A percentile compares a stretch with the other conserved stretches of the same genome.
These are phyloP conservation scores for Epistrophe eligans DNA, from an alignment of 2,888 invertebrate species.

Conservation along the genomic window DNA sequence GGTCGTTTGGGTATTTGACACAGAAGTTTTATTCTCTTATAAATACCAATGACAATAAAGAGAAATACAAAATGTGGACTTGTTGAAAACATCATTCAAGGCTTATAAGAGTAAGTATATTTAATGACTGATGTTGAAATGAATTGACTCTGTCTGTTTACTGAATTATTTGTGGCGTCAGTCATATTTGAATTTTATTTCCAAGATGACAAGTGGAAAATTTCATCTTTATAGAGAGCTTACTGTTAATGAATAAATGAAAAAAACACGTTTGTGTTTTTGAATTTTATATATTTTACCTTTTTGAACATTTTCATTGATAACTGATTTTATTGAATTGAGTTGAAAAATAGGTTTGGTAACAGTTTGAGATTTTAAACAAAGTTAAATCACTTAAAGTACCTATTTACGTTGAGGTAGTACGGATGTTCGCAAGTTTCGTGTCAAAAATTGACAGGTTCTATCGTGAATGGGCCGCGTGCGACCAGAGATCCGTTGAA, in stretches of 20 bases:
- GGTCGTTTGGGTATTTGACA: constrained; percentile 24
- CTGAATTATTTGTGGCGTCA: constrained; percentile 9
- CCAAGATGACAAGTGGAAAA: neutral
- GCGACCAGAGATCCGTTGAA: too few species aligned
- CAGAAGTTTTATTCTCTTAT: neutral
- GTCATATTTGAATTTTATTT: neutral
- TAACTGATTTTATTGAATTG: too few species aligned
- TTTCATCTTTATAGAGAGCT: neutral
- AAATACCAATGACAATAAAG: neutral
- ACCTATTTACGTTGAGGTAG: too few species aligned
- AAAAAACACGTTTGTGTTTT: neutral
- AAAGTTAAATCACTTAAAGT: too few species aligned
- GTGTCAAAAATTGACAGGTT: too few species aligned
- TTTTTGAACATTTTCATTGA: too few species aligned
- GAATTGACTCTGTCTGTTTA: constrained; percentile 2
- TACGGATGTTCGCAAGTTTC: too few species aligned
- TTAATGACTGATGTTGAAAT: constrained; percentile 1
- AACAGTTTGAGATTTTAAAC: too few species aligned
- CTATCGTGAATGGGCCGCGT: too few species aligned
- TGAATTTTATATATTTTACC: too few species aligned
- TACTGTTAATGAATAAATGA: neutral
- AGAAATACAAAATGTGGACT: neutral
- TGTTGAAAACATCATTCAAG: neutral
- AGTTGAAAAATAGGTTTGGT: too few species aligned
- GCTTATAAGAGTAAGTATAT: neutral